Evolutionary conservation across 2,888 invertebrate genomes (phyloP), one percentile per base, ranked within the genome.

Genomic region (Microchrysa polita): DNA sequence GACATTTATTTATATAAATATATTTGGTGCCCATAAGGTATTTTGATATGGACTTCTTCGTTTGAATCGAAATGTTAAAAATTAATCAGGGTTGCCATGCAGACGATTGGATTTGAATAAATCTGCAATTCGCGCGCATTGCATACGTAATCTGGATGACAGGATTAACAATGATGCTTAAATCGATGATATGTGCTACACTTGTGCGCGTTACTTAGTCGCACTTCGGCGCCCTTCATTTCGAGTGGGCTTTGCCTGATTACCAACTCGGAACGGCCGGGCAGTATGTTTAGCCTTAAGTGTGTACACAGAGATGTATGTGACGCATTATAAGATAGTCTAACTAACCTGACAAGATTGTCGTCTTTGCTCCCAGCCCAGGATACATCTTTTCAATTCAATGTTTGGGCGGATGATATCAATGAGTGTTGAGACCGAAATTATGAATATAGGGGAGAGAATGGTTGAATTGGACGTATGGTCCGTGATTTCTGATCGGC

Each of bases 301-400:
- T 34, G 27, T 34, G 4, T 34, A 34, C 27, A 34, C 44, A 14
- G 10, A 55, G 4, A 60, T n/a, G n/a, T 42, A 23, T 12, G 61
- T 63, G 40, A 16, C n/a, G 61, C 40, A 55, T 69, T n/a, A 55
- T 55, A 55, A 22, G 48, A 22, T 65, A 65, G 42, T 65, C 65
- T 65, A 69, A 69, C 69, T 69, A 69, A 69, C 69, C 69, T 55
- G 69, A 69, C 69, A 69, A 53, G 69, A 69, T 69, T 69, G 69
- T 69, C 69, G 65, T 65, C 65, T 65, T 65, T 65, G 69, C 69
- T 69, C 55, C 57, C 53, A 69, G 55, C 55, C 57, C 53, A 69
- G 55, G 65, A 65, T 42, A 48, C 34, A 65, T 65, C 65, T 44
- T 20, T 65, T 22, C 7, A 22, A 9, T 65, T 7, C 65, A 65